These are phyloP conservation scores for Eupithecia centaureata DNA, from an alignment of 2,888 invertebrate species.

Conservation along the genomic window DNA sequence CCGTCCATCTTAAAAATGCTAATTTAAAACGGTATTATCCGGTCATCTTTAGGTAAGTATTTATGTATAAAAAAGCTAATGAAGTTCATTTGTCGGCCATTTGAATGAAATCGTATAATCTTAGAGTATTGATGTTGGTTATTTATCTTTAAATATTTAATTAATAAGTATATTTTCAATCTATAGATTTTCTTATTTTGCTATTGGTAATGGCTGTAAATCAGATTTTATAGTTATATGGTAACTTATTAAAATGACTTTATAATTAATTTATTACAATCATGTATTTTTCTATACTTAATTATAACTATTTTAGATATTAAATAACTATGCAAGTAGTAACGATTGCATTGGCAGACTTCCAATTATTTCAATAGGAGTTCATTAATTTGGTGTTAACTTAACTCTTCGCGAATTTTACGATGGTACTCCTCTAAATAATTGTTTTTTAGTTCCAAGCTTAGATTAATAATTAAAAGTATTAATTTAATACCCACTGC, in stretches of 20 bases:
- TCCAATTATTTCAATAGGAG: background rate
- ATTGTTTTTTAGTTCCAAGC: no score
- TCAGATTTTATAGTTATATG: no score
- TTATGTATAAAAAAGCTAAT: background rate
- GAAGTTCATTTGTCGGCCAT: background rate
- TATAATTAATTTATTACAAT: no score
- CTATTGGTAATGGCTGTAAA: background rate
- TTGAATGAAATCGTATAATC: background rate
- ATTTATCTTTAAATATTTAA: background rate
- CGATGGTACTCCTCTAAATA: background rate
- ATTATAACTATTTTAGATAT: no score
- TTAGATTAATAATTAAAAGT: no score
- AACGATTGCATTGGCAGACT: no score
- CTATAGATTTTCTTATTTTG: background rate
- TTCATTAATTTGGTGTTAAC: background rate
- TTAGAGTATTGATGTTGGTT: background rate
- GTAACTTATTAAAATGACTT: no score
- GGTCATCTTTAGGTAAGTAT: background rate
- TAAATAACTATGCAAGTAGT: background rate
- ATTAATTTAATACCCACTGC: no score
- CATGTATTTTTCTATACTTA: no score
- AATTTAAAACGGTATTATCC: background rate
- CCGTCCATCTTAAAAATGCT: background rate
- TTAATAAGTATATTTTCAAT: background rate
- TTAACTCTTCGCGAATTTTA: background rate